Evolutionary conservation across 2,888 invertebrate species (phyloP).

Genomic region (Scaptomyza polygonia): DNA sequence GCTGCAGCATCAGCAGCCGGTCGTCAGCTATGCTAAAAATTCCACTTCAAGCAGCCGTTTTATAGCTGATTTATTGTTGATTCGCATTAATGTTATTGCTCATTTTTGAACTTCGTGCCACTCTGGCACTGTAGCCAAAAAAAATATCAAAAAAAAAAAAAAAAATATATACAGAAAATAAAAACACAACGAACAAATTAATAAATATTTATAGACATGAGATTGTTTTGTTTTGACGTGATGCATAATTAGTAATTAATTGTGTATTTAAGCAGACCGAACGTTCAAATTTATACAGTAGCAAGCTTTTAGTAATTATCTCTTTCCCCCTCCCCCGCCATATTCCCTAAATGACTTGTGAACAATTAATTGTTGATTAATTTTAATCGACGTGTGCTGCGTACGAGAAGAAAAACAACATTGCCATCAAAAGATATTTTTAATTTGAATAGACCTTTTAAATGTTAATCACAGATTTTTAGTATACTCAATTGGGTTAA

Average conservation of each 20-base stretch:
- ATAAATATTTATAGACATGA: slow-evolving; percentile 71
- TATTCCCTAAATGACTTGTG: too few species aligned
- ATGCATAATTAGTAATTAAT: slow-evolving; percentile 70
- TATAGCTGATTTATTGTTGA: slow-evolving; percentile 70
- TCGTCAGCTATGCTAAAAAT: slow-evolving; percentile 62
- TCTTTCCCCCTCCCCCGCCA: slow-evolving; percentile 7
- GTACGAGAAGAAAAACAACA: slow-evolving; percentile 16
- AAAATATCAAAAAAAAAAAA: slow-evolving; percentile 2
- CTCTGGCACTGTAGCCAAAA: slow-evolving; percentile 41
- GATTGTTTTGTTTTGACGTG: slow-evolving; percentile 64
- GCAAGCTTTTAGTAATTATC: slow-evolving; percentile 30
- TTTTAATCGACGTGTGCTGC: slow-evolving; percentile 55
- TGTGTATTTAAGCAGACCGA: slow-evolving; percentile 40
- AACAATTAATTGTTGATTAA: slow-evolving; percentile 72
- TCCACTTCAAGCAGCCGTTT: slow-evolving; percentile 62
- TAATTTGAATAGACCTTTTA: background rate
- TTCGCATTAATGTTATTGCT: slow-evolving; percentile 65
- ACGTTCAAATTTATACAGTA: slow-evolving; percentile 50
- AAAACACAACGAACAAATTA: slow-evolving; percentile 36
- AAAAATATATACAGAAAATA: slow-evolving; percentile 12
- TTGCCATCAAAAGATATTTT: background rate
- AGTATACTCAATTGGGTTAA: background rate
- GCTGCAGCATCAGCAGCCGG: background rate
- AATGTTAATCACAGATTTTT: background rate
- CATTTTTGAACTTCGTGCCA: slow-evolving; percentile 60